These are phyloP conservation scores for Brevipalpus yothersi DNA, from an alignment of 1,140 invertebrate genomes.

Conservation along the genomic window DNA sequence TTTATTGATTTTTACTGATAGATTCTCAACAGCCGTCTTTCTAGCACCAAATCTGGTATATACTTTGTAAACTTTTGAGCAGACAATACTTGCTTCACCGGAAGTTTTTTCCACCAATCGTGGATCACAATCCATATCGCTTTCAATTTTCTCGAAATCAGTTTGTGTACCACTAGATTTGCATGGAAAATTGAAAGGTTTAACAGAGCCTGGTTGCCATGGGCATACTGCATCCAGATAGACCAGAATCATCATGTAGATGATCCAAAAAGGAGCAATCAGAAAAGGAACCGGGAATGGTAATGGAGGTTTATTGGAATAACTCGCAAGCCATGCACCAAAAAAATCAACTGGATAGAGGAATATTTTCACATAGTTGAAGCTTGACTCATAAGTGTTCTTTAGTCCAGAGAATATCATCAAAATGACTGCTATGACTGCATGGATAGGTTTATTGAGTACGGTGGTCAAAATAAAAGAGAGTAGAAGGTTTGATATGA, in stretches of 20 bases:
- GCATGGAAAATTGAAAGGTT: conserved; percentile 23
- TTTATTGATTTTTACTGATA: conserved; percentile 44
- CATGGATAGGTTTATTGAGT: conserved; percentile 2
- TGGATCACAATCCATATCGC: neutral
- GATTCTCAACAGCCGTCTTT: conserved; percentile 38
- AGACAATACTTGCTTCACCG: neutral
- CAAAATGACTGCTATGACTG: no score
- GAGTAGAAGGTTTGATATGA: neutral
- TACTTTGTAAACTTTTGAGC: conserved; percentile 19
- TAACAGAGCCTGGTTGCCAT: conserved; percentile 21
- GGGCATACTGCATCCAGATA: conserved; percentile 18
- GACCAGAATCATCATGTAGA: conserved; percentile 10
- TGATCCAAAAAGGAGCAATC: neutral
- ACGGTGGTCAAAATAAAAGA: conserved; percentile 1
- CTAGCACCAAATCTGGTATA: neutral
- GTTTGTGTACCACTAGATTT: conserved; percentile 16
- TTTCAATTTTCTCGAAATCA: conserved; percentile 19
- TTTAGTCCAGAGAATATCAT: conserved; percentile 3
- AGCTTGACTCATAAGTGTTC: neutral
- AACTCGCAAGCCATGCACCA: neutral
- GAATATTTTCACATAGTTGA: neutral
- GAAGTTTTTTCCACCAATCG: neutral
- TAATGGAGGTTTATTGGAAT: neutral
- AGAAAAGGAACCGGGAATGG: neutral
- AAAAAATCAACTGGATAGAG: neutral